These are phyloP conservation scores for Phyllostomus discolor DNA, from an alignment of 2,113 vertebrate genomes.

Conservation along the genomic window DNA sequence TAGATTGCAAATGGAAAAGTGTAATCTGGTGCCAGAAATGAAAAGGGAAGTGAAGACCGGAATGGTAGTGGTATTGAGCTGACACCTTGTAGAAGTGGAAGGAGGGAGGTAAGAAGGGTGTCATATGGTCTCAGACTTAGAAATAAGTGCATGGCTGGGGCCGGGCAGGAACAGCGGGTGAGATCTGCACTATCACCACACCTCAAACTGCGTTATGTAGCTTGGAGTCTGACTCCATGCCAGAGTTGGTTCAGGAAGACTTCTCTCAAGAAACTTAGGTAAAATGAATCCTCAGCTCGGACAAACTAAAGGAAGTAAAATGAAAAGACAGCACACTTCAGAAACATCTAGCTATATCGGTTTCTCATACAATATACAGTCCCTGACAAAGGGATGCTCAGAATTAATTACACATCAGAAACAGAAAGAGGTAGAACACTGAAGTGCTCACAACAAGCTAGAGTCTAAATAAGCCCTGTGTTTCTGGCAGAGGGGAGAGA, in stretches of 20 bases:
- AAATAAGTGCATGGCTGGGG: background rate
- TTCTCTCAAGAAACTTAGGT: background rate
- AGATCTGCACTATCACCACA: background rate
- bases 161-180: background rate
- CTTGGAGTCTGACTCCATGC: background rate
- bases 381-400: background rate
- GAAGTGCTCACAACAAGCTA: background rate
- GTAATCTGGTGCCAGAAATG: background rate
- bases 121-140: background rate
- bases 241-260: background rate
- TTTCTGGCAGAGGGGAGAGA: background rate
- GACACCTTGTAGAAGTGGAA: background rate
- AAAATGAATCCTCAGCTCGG: background rate
- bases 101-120: background rate
- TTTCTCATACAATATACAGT: background rate
- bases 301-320: background rate
- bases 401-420: background rate
- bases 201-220: background rate
- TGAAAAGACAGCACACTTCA: background rate
- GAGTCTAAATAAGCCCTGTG: background rate
- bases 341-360: background rate
- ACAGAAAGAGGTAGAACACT: background rate
- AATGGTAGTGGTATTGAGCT: background rate
- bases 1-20: background rate
- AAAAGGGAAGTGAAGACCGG: background rate